Evolutionary conservation across 2,888 invertebrate species (phyloP), one percentile per base, ranked within the genome.

Genomic region (Parnassius apollo): DNA sequence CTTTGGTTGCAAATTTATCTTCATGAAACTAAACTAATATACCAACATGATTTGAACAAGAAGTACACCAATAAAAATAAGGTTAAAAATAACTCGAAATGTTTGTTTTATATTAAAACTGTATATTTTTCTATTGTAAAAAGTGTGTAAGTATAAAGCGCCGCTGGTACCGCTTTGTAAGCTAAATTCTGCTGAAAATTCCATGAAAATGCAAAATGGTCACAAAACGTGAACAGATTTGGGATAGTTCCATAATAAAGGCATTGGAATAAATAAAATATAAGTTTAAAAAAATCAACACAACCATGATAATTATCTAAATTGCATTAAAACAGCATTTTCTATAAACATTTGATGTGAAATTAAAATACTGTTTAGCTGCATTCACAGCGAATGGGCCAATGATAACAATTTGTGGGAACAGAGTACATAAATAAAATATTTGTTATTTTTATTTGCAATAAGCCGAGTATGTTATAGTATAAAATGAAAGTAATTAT

Each of bases 251-350:
- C 65, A 65, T 62, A 66, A 61, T 63, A 62, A 61, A 58, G 62
- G 66, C 70, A 88, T 87, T 85, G 80, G 81, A 85, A 88, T 87
- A 87, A 88, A 88, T 86, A 88, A 85, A 84, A 81, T 74, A 85
- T 86, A 86, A 89, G 85, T 85, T 83, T 88, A 84, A 85, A 84
- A 89, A 88, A 88, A 87, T 78, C 84, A 88, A 90, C 90, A 91
- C 91, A 91, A 91, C 88, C 89, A 78, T 80, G 79, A 82, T 77
- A 80, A 76, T 75, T 69, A 75, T 71, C 80, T 83, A 82, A 64
- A 81, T 76, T 82, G 82, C 74, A 77, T 81, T 81, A 78, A 82
- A 82, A 78, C 76, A 75, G 80, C 75, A 74, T 70, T 76, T 69
- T 72, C 74, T 75, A 76, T 71, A 68, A 67, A 64, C 68, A 72